Conservation (phyloP, 2,888 invertebrate species). For the Cenopis cana region DNA sequence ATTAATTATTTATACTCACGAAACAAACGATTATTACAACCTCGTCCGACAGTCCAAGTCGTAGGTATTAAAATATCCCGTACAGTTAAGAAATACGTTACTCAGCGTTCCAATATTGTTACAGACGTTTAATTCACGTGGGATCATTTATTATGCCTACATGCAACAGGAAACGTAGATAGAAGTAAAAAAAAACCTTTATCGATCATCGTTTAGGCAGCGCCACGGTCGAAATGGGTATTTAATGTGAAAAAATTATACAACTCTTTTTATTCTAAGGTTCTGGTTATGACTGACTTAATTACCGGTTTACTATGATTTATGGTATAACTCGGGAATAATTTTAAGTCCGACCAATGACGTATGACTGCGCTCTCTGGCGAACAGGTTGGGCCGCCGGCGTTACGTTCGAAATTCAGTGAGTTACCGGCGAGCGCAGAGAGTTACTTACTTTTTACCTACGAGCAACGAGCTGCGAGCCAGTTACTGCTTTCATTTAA, state of each 20-base stretch:
- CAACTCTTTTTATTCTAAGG: slow-evolving; percentile 76
- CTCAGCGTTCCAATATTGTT: slow-evolving; percentile 51
- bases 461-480: background rate
- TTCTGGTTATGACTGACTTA: slow-evolving; percentile 83
- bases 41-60: slow-evolving; percentile 8
- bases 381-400: slow-evolving; percentile 80
- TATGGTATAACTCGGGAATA: slow-evolving; percentile 82
- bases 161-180: slow-evolving; percentile 54
- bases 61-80: slow-evolving; percentile 27
- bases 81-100: slow-evolving; percentile 39
- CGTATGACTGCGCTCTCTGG: slow-evolving; percentile 74
- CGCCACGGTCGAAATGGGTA: slow-evolving; percentile 71
- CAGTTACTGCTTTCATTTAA: no score
- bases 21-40: slow-evolving; percentile 31
- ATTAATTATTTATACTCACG: slow-evolving; percentile 20
- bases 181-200: slow-evolving; percentile 54
- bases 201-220: slow-evolving; percentile 74
- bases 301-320: slow-evolving; percentile 84
- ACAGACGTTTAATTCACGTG: slow-evolving; percentile 51
- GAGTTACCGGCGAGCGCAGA: slow-evolving; percentile 30
- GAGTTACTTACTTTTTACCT: slow-evolving; percentile 8
- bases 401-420: slow-evolving; percentile 61
- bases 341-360: slow-evolving; percentile 78
- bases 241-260: slow-evolving; percentile 83
- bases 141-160: slow-evolving; percentile 53